Conservation (phyloP, 30 jellyfish, hydroid and myxozoan genomes). For the Turritopsis rubra region DNA sequence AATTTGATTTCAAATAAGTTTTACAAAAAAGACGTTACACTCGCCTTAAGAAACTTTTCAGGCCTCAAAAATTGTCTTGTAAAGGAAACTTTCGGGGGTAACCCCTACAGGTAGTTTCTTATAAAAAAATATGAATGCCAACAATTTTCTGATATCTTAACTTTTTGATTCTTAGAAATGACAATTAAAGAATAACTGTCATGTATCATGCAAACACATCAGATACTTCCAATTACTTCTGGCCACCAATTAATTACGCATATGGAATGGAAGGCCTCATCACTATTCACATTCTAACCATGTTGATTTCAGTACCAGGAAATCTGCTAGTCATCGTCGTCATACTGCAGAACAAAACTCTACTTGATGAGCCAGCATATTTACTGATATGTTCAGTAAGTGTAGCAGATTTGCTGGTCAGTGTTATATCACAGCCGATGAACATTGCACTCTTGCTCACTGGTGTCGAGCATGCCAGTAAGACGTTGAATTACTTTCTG, state of each 20-base stretch:
- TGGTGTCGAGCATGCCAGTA: background rate
- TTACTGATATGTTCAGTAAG: slow-evolving; percentile 19
- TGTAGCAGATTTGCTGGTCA: slow-evolving; percentile 17
- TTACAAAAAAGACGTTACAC: too few relatives aligned
- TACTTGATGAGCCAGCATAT: slow-evolving; percentile 14
- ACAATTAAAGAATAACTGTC: background rate
- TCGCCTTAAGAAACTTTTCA: too few relatives aligned
- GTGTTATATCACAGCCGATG: slow-evolving; percentile 20
- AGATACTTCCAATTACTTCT: background rate
- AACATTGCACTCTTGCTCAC: background rate
- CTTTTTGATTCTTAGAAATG: background rate
- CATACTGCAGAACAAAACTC: background rate
- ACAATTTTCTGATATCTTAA: background rate
- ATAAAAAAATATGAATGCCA: background rate
- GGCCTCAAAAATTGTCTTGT: too few relatives aligned
- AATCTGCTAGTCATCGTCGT: background rate
- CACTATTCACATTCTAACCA: slow-evolving; percentile 8
- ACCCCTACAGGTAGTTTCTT: too few relatives aligned
- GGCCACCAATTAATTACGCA: slow-evolving; percentile 4
- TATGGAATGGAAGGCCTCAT: slow-evolving; percentile 16
- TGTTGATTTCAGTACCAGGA: slow-evolving; percentile 24
- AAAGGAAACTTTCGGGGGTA: too few relatives aligned
- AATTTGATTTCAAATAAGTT: too few relatives aligned
- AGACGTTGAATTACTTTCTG: background rate
- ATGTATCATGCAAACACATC: background rate